Base-by-base conservation (phyloP, 2,113 vertebrate genomes). In the Pangasianodon hypophthalmus region DNA sequence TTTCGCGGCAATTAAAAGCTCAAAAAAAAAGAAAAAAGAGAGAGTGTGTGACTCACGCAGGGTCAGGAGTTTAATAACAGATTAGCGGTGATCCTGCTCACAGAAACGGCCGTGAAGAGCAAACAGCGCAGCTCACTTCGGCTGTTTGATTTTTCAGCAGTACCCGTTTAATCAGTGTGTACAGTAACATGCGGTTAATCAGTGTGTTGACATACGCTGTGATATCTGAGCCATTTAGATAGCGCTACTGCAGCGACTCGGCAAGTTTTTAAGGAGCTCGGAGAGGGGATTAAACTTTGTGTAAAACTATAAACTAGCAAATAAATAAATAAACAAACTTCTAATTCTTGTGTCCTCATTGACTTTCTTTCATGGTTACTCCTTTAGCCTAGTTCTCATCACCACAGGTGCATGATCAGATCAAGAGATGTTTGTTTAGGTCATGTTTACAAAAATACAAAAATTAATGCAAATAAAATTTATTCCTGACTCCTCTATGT, bases 1-100 rank as follows among this genome's bases (percentile, higher is more conserved):
- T 71, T 46, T 91, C n/a, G 1, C 46, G 41, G 52, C 54, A 84
- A 56, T 88, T 81, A 83, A 32, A 83, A 41, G n/a, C 52, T 58
- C 16, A 10, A 52, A 29, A 54, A 81, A 50, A 29, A 44, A 26
- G 21, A 79, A 26, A 46, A 44, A 14, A 18, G 18, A 2, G 14
- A 3, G n/a, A 58, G 82, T 84, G 56, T 81, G 56, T 79, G 82
- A 77, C 67, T 89, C 83, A 75, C 16, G 11, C 56, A 54, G n/a
- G 64, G 83, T 79, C 44, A 85, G 56, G 44, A 84, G 83, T 89
- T 89, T 62, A 64, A 79, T 85, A 85, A 89, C 29, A 84, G 83
- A 89, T 89, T 77, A 85, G 67, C 10, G 69, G n/a, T 64, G 82
- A 89, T 85, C 83, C 82, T 52, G 24, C 37, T 88, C 56, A 46